A percentile compares a stretch with the other conserved stretches of the same genome.
These are phyloP conservation scores for Cheilosia variabilis DNA, from an alignment of 2,888 invertebrate species.

Conservation along the genomic window DNA sequence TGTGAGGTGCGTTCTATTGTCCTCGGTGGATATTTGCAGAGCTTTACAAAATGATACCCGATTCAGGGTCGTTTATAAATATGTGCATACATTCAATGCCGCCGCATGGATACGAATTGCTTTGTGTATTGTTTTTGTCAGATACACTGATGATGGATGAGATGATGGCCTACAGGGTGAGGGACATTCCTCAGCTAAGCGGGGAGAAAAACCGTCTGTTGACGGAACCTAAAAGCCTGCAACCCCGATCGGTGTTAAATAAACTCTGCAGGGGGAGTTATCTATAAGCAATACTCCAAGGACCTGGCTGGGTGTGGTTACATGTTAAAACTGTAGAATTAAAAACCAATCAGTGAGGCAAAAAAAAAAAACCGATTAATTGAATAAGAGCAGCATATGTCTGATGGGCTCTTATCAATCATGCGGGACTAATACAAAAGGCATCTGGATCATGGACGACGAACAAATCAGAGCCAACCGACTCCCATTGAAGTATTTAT, in stretches of 20 bases:
- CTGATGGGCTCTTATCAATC: constrained; percentile 69
- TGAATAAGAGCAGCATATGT: constrained; percentile 68
- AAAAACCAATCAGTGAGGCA: constrained; percentile 69
- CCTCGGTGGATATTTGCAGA: constrained; percentile 65
- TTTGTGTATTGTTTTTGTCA: constrained; percentile 60
- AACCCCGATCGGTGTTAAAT: constrained; percentile 57
- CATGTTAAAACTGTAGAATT: constrained; percentile 66
- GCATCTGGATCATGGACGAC: background rate
- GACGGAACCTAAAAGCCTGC: constrained; percentile 52
- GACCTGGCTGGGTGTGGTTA: background rate
- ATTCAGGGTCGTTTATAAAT: constrained; percentile 53
- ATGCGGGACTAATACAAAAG: constrained; percentile 62
- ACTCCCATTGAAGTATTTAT: constrained; percentile 62
- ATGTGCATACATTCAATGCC: background rate
- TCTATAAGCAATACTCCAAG: constrained; percentile 37
- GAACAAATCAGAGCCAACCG: constrained; percentile 26
- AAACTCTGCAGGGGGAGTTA: constrained; percentile 48
- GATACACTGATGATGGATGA: constrained; percentile 63
- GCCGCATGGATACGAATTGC: constrained; percentile 18
- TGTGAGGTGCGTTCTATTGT: constrained; percentile 62
- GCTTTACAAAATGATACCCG: constrained; percentile 73
- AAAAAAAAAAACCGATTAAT: constrained; percentile 55
- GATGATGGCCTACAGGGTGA: constrained; percentile 4
- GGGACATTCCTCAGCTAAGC: background rate
- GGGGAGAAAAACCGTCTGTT: background rate